Evolutionary conservation across 2,113 vertebrate species (phyloP).

Genomic region (Podarcis raffonei): DNA sequence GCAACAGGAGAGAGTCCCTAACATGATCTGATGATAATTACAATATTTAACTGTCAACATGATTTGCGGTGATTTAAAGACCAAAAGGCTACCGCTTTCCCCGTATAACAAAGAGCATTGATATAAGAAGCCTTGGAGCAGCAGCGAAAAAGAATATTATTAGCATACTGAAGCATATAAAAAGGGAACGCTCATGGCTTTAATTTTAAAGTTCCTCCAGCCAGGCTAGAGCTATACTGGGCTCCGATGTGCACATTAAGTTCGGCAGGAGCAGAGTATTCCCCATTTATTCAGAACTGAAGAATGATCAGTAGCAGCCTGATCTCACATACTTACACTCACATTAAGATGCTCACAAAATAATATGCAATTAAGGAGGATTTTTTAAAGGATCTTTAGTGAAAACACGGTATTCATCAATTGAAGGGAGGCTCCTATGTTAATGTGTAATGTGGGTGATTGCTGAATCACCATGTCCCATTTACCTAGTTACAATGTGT

Average conservation of each 20-base stretch:
- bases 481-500: conserved; percentile 68
- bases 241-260: background rate
- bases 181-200: conserved; percentile 45
- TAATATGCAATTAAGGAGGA: conserved; percentile 66
- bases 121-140: conserved; percentile 45
- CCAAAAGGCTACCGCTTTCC: conserved; percentile 33
- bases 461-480: conserved; percentile 68
- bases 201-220: conserved; percentile 38
- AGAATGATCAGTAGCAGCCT: background rate
- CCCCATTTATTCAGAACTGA: background rate
- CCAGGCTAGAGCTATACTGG: background rate
- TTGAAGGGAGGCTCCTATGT: conserved; percentile 64
- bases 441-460: conserved; percentile 68
- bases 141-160: conserved; percentile 41
- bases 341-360: conserved; percentile 52
- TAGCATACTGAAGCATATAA: conserved; percentile 50
- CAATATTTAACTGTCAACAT: conserved; percentile 71
- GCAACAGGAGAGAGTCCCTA: conserved; percentile 55
- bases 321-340: background rate
- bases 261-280: background rate
- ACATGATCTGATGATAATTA: conserved; percentile 59
- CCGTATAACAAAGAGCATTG: conserved; percentile 15
- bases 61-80: conserved; percentile 70
- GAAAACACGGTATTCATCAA: conserved; percentile 72
- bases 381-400: conserved; percentile 51